These are phyloP conservation scores for Resseliella maxima DNA, from an alignment of 2,888 invertebrate genomes.

Conservation along the genomic window DNA sequence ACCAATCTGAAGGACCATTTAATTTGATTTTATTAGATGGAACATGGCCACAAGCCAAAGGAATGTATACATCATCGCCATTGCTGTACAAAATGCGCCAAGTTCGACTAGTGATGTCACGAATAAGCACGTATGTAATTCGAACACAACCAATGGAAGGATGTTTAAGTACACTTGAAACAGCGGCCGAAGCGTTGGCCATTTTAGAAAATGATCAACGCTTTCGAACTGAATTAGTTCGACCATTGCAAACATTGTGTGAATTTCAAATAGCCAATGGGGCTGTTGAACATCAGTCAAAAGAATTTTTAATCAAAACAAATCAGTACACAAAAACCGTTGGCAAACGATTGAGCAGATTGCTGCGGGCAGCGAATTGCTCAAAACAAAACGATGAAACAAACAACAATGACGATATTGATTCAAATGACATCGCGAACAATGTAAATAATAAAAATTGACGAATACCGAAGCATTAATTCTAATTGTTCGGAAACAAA, in stretches of 20 bases:
- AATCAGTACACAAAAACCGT: slow-evolving; percentile 83
- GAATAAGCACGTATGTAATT: slow-evolving; percentile 88
- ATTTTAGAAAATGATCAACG: slow-evolving; percentile 77
- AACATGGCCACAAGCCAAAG: slow-evolving; percentile 96
- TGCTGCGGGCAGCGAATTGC: slow-evolving; percentile 66
- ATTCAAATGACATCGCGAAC: not conserved
- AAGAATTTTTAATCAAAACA: slow-evolving; percentile 86
- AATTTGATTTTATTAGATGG: slow-evolving; percentile 91
- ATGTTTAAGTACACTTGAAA: slow-evolving; percentile 90
- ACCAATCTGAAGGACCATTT: slow-evolving; percentile 70
- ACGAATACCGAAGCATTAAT: not conserved
- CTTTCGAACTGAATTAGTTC: slow-evolving; percentile 76
- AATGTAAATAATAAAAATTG: not conserved
- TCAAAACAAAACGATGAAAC: not conserved
- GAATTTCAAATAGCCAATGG: slow-evolving; percentile 90
- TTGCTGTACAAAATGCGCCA: slow-evolving; percentile 80
- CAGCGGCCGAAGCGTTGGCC: slow-evolving; percentile 82
- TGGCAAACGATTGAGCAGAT: slow-evolving; percentile 78
- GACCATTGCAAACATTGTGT: slow-evolving; percentile 85
- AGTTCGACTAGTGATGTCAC: slow-evolving; percentile 80
- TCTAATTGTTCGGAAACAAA: too few relatives aligned
- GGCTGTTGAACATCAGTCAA: slow-evolving; percentile 92
- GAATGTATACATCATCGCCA: slow-evolving; percentile 86
- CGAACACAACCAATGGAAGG: slow-evolving; percentile 93
- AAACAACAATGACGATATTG: not conserved